Percentiles rank a stretch among this genome's conserved stretches.
Evolutionary conservation across 2,113 vertebrate species (phyloP).

Genomic region (Pithys albifrons): DNA sequence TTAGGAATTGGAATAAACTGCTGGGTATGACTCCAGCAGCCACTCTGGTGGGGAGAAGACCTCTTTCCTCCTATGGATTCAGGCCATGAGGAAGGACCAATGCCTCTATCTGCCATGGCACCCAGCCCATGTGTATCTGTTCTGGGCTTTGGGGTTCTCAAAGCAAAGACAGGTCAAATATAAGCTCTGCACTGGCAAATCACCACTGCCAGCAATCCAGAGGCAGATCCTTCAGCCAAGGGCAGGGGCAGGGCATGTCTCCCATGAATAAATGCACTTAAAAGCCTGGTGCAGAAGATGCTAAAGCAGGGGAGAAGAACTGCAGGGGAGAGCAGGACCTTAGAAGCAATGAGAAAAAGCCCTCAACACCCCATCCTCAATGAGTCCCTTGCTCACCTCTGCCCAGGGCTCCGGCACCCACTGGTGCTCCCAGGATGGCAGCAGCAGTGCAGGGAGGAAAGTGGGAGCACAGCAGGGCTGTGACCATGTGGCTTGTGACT

Average conservation of each 20-base stretch:
- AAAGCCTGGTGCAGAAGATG: background rate
- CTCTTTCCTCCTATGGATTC: background rate
- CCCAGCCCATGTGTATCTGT: background rate
- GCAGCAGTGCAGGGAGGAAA: background rate
- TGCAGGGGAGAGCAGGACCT: background rate
- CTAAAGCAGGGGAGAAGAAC: background rate
- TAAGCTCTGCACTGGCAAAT: background rate
- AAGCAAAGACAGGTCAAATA: background rate
- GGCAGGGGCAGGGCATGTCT: background rate
- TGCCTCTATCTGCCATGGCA: background rate
- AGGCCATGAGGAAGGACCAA: background rate
- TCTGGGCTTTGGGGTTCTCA: background rate
- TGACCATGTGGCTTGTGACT: slow-evolving; percentile 34
- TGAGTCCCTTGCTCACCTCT: slow-evolving; percentile 26
- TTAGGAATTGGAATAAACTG: background rate
- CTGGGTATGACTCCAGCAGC: background rate
- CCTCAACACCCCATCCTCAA: background rate
- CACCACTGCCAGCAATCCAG: rapidly evolving
- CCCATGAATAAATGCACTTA: background rate
- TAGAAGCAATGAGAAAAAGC: background rate
- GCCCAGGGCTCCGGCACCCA: background rate
- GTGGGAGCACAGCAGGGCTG: background rate
- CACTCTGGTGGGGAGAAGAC: background rate
- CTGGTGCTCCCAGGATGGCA: background rate
- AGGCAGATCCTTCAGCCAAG: background rate